A percentile compares a stretch with the other conserved stretches of the same genome.
These are phyloP conservation scores for Calonectris borealis DNA, from an alignment of 2,113 vertebrate genomes.

Conservation along the genomic window DNA sequence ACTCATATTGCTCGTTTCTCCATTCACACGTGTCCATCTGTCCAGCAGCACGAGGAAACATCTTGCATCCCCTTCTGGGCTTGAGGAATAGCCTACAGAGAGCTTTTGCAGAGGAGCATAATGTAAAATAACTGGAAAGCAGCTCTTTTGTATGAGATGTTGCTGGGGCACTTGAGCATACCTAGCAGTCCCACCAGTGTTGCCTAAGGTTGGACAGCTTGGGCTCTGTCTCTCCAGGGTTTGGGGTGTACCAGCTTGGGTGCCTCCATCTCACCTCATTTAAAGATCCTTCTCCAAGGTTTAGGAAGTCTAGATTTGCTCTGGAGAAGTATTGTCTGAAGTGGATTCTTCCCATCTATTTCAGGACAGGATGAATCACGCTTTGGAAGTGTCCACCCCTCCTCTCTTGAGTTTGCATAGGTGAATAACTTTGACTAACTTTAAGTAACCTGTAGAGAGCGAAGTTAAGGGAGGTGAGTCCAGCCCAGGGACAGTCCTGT, in stretches of 20 bases:
- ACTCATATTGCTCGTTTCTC: background rate
- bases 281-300: background rate
- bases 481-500: background rate
- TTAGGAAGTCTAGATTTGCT: background rate
- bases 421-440: background rate
- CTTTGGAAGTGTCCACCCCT: background rate
- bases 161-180: background rate
- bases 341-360: background rate
- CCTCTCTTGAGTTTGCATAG: background rate
- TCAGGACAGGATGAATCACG: background rate
- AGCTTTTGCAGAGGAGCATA: background rate
- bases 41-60: accelerated
- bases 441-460: background rate
- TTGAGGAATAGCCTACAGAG: background rate
- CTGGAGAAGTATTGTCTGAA: background rate
- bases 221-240: background rate
- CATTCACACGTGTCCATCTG: accelerated
- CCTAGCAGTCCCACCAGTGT: background rate
- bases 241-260: background rate
- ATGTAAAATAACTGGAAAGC: background rate
- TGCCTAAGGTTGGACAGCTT: background rate
- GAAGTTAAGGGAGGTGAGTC: background rate
- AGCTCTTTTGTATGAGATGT: background rate
- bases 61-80: background rate
- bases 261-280: background rate